Evolutionary conservation across 1,140 invertebrate species (phyloP), one percentile per base, ranked within the genome.

Genomic region (Tenebrio molitor): DNA sequence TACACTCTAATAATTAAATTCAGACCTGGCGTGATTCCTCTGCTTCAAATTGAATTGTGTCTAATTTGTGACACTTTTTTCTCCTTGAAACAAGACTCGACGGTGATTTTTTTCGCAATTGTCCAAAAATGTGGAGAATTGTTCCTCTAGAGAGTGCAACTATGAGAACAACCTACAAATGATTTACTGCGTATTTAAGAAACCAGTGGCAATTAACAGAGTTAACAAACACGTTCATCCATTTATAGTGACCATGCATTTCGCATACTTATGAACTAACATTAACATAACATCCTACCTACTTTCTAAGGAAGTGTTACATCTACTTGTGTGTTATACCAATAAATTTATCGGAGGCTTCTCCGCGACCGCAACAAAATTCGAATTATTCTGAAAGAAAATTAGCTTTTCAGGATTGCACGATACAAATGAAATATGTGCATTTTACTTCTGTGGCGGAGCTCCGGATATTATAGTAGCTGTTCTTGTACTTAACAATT

Each of bases 231-330:
- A 53, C 46, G 46, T 53, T 53, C 46, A 23, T 53, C 46, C 46
- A 53, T 53, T 53, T 53, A 53, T 53, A 46, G 46, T 53, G 46
- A 21, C 46, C 46, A 53, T 53, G 46, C 46, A 53, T 21, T 23
- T 53, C 46, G 46, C 46, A 53, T 53, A 53, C 46, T 21, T 23
- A 53, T 53, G 46, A 53, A 53, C 46, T 10, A 53, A 21, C 42
- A 46, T 46, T 46, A 46, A 46, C 19, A 19, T 23, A 53, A 53
- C 46, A 53, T 53, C 19, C 46, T 53, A 53, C 46, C 19, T 53
- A 23, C 46, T 53, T 53, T 53, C 46, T 53, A 53, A 15, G 46
- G 46, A 53, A 53, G 46, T 53, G 46, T 53, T 53, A 53, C 46
- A 21, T 53, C 46, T 53, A 53, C 16, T 53, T n/a, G 17, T 23